These are phyloP conservation scores for Chloroceryle aenea DNA, from an alignment of 2,113 vertebrate genomes.

Conservation along the genomic window DNA sequence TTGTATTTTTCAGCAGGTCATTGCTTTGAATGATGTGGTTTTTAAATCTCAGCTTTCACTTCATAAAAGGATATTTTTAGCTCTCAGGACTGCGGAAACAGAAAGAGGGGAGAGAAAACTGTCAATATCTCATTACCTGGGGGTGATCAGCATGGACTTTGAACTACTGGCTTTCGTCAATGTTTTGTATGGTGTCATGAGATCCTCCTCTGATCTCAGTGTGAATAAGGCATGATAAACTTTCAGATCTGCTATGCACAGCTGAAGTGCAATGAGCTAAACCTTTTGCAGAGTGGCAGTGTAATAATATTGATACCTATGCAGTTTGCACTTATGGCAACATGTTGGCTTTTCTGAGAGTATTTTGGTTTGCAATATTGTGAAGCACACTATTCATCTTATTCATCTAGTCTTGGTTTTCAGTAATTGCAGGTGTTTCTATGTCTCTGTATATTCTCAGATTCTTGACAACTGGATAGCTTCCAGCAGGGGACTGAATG, in stretches of 20 bases:
- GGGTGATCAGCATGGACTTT: neutral
- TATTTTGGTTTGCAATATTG: neutral
- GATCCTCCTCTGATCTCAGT: neutral
- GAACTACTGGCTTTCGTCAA: neutral
- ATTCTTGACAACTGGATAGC: neutral
- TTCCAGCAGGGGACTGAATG: neutral
- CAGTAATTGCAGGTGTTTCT: neutral
- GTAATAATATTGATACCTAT: neutral
- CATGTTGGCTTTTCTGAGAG: neutral
- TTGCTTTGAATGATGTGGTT: neutral
- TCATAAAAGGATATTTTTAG: neutral
- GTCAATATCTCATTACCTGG: neutral
- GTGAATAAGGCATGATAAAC: neutral
- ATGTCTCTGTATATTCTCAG: neutral
- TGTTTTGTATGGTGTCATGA: neutral
- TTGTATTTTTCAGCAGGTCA: neutral
- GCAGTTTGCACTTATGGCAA: neutral
- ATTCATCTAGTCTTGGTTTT: neutral
- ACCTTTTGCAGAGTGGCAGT: neutral
- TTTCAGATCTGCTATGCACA: neutral
- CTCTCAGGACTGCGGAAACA: neutral
- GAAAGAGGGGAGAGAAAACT: neutral
- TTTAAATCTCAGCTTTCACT: neutral
- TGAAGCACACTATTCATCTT: neutral
- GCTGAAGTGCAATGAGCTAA: neutral